These are phyloP conservation scores for Drosophila rhopaloa DNA, from an alignment of 1,140 invertebrate genomes.

Conservation along the genomic window DNA sequence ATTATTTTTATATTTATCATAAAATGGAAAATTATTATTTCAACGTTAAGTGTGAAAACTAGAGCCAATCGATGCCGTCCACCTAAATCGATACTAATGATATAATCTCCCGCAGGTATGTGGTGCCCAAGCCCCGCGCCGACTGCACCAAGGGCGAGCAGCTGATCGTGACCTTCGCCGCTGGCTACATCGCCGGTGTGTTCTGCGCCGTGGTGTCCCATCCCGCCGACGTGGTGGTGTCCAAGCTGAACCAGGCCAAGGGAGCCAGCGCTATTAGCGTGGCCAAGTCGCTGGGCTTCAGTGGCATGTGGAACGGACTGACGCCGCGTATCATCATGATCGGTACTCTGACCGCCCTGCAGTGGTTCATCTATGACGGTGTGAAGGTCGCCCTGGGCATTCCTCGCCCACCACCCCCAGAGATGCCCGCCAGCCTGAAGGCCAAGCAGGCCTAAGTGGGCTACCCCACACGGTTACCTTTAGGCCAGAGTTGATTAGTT, in stretches of 20 bases:
- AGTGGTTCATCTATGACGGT: constrained; percentile 99
- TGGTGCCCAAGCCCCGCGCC: constrained; percentile 96
- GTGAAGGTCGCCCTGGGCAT: constrained; percentile 96
- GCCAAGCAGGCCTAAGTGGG: constrained; percentile 86
- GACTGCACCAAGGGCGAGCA: constrained; percentile 96
- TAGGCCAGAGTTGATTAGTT: constrained; percentile 48
- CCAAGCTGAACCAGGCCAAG: constrained; percentile 96
- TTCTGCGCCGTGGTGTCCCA: constrained; percentile 96
- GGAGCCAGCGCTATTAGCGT: constrained; percentile 89
- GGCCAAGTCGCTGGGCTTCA: constrained; percentile 88
- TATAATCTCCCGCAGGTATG: constrained; percentile 84
- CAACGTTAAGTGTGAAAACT: neutral
- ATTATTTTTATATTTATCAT: neutral
- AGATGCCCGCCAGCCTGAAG: constrained; percentile 98
- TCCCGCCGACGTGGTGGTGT: constrained; percentile 94
- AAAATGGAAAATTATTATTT: too few relatives aligned
- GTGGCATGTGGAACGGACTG: constrained; percentile 97
- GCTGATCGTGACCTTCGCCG: constrained; percentile 95
- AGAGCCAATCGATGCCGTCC: neutral
- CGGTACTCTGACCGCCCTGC: constrained; percentile 98
- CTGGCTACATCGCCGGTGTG: constrained; percentile 96
- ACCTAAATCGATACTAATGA: constrained; percentile 13
- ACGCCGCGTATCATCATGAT: constrained; percentile 99
- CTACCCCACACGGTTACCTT: constrained; percentile 28
- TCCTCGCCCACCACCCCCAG: constrained; percentile 98